These are phyloP conservation scores for Hyposmocoma kahamanoa DNA, from an alignment of 1,140 invertebrate species.

Conservation along the genomic window DNA sequence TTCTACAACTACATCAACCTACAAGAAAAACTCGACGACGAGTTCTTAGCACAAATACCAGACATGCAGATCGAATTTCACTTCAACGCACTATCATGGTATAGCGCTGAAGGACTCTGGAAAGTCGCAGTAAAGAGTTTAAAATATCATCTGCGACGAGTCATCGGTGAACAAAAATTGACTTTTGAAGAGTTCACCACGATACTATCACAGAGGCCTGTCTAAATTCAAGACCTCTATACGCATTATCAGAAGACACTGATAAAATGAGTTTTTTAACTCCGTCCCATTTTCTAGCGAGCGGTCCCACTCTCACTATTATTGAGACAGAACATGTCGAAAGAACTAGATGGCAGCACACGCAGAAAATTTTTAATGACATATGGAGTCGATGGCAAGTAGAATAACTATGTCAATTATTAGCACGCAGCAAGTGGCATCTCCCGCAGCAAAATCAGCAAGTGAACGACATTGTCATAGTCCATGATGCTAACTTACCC, in stretches of 20 bases:
- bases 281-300: slow-evolving; percentile 24
- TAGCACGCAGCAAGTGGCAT: slow-evolving; percentile 2
- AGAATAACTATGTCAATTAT: slow-evolving; percentile 7
- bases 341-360: slow-evolving; percentile 11
- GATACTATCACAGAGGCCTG: slow-evolving; percentile 15
- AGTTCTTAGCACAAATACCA: background rate
- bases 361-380: slow-evolving; percentile 5
- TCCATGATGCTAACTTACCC: slow-evolving; percentile 21
- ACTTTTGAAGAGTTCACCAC: slow-evolving; percentile 27
- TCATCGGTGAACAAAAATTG: slow-evolving; percentile 13
- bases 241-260: slow-evolving; percentile 14
- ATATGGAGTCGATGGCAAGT: slow-evolving; percentile 6
- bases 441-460: slow-evolving; percentile 4
- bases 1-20: background rate
- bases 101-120: slow-evolving; percentile 40
- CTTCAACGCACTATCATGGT: slow-evolving; percentile 11
- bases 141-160: slow-evolving; percentile 25
- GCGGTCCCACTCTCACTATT: slow-evolving; percentile 5
- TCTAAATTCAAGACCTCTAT: slow-evolving; percentile 31
- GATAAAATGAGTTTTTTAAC: slow-evolving; percentile 17
- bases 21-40: background rate
- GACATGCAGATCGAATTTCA: slow-evolving; percentile 6
- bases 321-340: slow-evolving; percentile 6
- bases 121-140: slow-evolving; percentile 31
- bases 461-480: slow-evolving; percentile 13